These are phyloP conservation scores for Sarcophaga caerulescens DNA, from an alignment of 2,888 invertebrate genomes.

Conservation along the genomic window DNA sequence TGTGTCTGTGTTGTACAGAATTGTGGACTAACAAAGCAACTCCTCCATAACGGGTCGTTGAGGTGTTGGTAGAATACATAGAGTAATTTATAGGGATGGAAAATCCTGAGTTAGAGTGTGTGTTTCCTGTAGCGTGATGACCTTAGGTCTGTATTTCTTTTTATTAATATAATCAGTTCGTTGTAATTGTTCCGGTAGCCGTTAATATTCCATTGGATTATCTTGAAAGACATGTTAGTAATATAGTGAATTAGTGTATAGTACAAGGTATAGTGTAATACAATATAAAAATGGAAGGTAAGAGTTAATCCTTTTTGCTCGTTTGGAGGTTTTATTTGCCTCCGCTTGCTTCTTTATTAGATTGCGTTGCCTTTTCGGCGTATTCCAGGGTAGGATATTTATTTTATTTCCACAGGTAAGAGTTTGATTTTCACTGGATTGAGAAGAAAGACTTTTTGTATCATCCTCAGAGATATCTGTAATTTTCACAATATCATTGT, in stretches of 20 bases:
- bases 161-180: conserved; percentile 48
- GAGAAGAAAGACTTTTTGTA: background rate
- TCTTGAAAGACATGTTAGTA: conserved; percentile 19
- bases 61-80: conserved; percentile 14
- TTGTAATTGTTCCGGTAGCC: conserved; percentile 52
- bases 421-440: background rate
- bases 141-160: conserved; percentile 38
- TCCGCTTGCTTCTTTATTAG: background rate
- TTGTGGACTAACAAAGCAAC: conserved; percentile 47
- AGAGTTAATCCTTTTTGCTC: background rate
- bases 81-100: conserved; percentile 51
- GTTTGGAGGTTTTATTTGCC: background rate
- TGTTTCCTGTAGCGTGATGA: conserved; percentile 62
- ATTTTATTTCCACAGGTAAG: background rate
- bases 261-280: background rate
- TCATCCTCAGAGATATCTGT: background rate
- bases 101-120: conserved; percentile 36
- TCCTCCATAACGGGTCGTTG: conserved; percentile 12
- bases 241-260: background rate
- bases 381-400: background rate
- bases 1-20: background rate
- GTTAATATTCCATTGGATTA: conserved; percentile 64
- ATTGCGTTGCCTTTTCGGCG: background rate
- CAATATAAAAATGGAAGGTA: background rate
- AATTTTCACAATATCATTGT: background rate